phyloP scores from a whole-genome alignment of 2,888 invertebrate genomes.

The Cephus pulcher region DNA sequence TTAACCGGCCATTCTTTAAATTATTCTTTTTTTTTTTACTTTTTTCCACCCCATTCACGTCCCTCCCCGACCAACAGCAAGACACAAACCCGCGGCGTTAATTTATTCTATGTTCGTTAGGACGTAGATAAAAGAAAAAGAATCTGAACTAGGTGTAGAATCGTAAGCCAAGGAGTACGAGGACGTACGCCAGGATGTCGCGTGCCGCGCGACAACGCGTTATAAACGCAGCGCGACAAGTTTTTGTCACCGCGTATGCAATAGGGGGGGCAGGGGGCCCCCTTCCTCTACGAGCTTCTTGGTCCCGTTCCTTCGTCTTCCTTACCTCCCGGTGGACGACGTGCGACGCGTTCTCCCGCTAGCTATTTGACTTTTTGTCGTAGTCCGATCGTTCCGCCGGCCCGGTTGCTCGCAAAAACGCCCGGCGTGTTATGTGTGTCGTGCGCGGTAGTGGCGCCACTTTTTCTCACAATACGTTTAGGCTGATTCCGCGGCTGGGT shows the following conservation, averaged over 20 bases:
- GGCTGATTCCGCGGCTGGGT: neutral
- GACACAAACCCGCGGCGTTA: neutral
- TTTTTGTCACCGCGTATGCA: conserved; percentile 34
- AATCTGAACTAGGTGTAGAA: neutral
- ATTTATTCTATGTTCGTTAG: neutral
- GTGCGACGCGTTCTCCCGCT: neutral
- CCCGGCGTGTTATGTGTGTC: neutral
- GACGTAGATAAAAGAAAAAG: neutral
- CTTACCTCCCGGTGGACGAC: neutral
- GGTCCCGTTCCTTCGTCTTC: neutral
- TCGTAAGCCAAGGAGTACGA: neutral
- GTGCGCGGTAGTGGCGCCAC: neutral
- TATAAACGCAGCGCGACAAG: conserved; percentile 36
- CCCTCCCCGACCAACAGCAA: neutral
- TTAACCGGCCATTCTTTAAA: neutral
- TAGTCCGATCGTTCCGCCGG: conserved; percentile 6
- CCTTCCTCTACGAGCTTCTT: neutral
- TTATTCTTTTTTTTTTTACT: neutral
- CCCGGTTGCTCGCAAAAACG: conserved; percentile 3
- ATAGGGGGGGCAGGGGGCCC: neutral
- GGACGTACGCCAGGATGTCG: conserved; percentile 30
- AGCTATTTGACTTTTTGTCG: conserved; percentile 19
- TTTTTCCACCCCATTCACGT: neutral
- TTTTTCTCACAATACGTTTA: conserved; percentile 14
- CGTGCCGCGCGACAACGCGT: conserved; percentile 36